Percentiles rank a stretch among this genome's conserved stretches.
phyloP scores from a whole-genome alignment of 2,888 invertebrate genomes.

The Stegophylla sp. region DNA sequence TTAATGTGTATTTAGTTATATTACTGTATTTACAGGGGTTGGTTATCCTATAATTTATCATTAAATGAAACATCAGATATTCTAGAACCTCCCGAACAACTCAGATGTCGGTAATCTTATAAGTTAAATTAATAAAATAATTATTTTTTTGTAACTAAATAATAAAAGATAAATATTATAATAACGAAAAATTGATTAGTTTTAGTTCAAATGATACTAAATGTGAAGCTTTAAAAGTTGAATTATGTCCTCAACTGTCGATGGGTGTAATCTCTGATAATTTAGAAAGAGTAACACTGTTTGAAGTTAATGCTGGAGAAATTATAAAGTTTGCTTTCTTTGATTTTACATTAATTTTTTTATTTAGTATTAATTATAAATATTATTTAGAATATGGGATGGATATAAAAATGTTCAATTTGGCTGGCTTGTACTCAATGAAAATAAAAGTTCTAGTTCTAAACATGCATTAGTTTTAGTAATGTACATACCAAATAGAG shows the following conservation, averaged over 20 bases:
- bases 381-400: constrained; percentile 63
- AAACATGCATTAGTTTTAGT: constrained; percentile 75
- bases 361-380: neutral
- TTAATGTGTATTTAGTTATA: neutral
- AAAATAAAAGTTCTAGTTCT: constrained; percentile 64
- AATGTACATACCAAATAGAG: constrained; percentile 91
- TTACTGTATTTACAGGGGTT: constrained; percentile 57
- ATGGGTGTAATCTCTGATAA: constrained; percentile 84
- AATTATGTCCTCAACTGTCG: constrained; percentile 79
- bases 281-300: constrained; percentile 83
- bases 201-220: constrained; percentile 82
- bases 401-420: constrained; percentile 94
- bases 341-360: neutral
- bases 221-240: constrained; percentile 77
- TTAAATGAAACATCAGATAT: constrained; percentile 29
- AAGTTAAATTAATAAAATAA: neutral
- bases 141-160: no score
- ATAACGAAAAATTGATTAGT: constrained; percentile 64
- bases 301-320: constrained; percentile 82
- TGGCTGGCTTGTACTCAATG: constrained; percentile 86
- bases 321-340: constrained; percentile 67
- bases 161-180: no score
- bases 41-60: constrained; percentile 51
- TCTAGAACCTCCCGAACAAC: constrained; percentile 60
- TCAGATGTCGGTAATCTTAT: constrained; percentile 58